phyloP scores from a whole-genome alignment of 2,113 vertebrate genomes.

The Cygnus buccinator region DNA sequence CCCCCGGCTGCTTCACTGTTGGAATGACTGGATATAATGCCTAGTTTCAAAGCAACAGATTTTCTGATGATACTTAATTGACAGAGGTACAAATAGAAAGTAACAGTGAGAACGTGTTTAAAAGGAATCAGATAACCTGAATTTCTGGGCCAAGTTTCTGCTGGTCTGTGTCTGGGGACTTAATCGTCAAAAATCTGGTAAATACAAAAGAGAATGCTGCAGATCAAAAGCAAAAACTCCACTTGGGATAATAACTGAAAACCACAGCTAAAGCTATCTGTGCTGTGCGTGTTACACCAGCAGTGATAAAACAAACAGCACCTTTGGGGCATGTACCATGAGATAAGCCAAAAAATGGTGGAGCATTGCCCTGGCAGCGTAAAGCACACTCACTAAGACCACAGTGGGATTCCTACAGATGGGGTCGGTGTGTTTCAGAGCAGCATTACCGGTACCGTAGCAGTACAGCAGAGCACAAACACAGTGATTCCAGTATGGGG shows the following conservation, averaged over 20 bases:
- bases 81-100: not conserved
- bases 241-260: not conserved
- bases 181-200: not conserved
- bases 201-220: not conserved
- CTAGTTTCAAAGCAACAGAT: not conserved
- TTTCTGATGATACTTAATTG: not conserved
- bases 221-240: not conserved
- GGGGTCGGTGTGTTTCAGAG: not conserved
- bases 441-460: not conserved
- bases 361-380: not conserved
- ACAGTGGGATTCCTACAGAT: accelerated
- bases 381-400: not conserved
- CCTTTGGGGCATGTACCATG: accelerated
- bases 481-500: not conserved
- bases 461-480: not conserved
- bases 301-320: not conserved
- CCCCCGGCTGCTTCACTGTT: not conserved
- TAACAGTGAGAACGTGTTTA: not conserved
- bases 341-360: not conserved
- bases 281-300: not conserved
- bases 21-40: not conserved
- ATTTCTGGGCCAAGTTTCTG: not conserved
- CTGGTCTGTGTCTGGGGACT: not conserved
- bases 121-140: not conserved
- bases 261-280: not conserved